phyloP scores from a whole-genome alignment of 1,140 invertebrate species.

The Lamellibrachia luymesi region DNA sequence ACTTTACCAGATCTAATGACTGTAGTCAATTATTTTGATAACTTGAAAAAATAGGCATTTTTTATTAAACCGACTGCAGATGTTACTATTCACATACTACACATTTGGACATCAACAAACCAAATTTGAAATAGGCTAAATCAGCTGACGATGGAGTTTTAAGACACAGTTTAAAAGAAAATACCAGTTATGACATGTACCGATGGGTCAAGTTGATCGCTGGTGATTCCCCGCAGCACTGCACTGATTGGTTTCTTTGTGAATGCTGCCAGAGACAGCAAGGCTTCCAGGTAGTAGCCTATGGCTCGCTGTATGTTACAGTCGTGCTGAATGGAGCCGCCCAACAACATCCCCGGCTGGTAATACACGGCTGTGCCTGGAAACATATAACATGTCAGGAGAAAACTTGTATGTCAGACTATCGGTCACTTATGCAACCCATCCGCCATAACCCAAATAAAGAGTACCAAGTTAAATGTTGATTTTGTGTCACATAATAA shows the following conservation, averaged over 20 bases:
- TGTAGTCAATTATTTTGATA: no score
- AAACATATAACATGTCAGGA: constrained; percentile 17
- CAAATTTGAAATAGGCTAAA: no score
- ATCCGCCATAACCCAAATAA: no score
- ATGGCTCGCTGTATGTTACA: constrained; percentile 81
- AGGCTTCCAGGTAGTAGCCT: constrained; percentile 87
- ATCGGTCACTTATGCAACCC: not conserved
- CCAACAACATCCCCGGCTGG: constrained; percentile 83
- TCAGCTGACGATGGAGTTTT: not conserved
- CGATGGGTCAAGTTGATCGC: constrained; percentile 66
- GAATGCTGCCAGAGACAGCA: constrained; percentile 89
- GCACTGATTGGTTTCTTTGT: constrained; percentile 85
- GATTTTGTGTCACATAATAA: no score
- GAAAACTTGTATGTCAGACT: not conserved
- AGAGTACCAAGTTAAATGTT: no score
- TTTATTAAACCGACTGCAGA: no score
- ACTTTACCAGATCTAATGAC: no score
- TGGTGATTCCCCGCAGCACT: constrained; percentile 84
- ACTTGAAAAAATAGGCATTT: no score
- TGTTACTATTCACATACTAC: no score
- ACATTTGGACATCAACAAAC: no score
- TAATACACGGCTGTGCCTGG: constrained; percentile 78
- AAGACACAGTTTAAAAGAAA: not conserved
- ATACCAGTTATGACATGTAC: constrained; percentile 44
- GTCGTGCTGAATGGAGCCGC: constrained; percentile 83